Base-by-base conservation (phyloP, 2,113 vertebrate species). In the Rynchops niger region DNA sequence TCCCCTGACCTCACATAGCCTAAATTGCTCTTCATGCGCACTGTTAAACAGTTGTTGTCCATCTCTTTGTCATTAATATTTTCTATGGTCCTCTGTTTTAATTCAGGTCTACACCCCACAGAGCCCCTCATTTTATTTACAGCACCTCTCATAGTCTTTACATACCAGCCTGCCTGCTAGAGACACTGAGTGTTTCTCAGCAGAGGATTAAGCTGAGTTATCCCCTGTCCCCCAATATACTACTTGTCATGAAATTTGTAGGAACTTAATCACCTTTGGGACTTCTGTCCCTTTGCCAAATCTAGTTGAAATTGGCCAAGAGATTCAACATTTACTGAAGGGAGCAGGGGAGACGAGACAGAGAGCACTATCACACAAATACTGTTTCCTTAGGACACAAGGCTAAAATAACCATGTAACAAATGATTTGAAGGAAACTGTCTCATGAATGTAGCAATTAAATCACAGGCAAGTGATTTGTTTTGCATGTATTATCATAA, bases 401-500 rank as follows among this genome's bases (percentile, higher is more conserved):
- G 63, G 72, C 36, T 92, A 15, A 83, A 95, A 88, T n/a, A 83
- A 62, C 55, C 12, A 15, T 38, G n/a, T 40, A 73, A 43, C 9
- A 73, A 95, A 73, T 10, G 25, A 14, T 45, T 77, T 47, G 80
- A 50, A 66, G 59, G 50, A 83, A 92, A 53, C 5, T 19, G 19
- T 38, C 27, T 92, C n/a, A 5, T 13, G 34, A 71, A 82, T 14
- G 62, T 14, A 73, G 40, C 50, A 93, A 93, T 79, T 93, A 93
- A 90, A 95, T 73, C 58, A 70, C 32, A 93, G 70, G 47, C 15
- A 83, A 83, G 56, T 61, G 56, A 91, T 95, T 95, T 86, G 63
- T 95, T 95, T 97, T 90, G 72, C 53, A 84, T 81, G 5, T 58
- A 79, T 95, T 84, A 94, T 25, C 88, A 66, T 49, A 96, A 97